These are phyloP conservation scores for Notodonta dromedarius DNA, from an alignment of 2,888 invertebrate species.

Conservation along the genomic window DNA sequence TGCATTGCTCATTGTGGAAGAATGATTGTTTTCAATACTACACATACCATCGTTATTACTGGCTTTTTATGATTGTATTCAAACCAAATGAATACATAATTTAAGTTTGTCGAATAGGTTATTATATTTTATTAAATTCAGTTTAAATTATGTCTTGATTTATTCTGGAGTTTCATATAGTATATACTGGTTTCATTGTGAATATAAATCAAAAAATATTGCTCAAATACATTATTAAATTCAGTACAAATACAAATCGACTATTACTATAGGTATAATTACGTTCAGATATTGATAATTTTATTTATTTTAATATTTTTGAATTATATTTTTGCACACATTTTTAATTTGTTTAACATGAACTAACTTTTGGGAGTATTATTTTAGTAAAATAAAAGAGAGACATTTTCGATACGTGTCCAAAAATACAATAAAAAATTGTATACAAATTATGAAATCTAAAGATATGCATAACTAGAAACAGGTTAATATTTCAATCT, in stretches of 20 bases:
- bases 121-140: too few relatives aligned
- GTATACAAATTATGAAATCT: constrained; percentile 70
- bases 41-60: too few relatives aligned
- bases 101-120: too few relatives aligned
- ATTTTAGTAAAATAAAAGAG: background rate
- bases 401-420: constrained; percentile 12
- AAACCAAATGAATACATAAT: constrained; percentile 7
- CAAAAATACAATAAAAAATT: constrained; percentile 46
- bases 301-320: constrained; percentile 39
- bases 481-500: constrained; percentile 78
- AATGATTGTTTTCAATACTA: too few relatives aligned
- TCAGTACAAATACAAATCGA: constrained; percentile 58
- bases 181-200: too few relatives aligned
- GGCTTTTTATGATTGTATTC: too few relatives aligned
- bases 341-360: background rate
- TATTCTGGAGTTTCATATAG: background rate
- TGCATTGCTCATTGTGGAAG: too few relatives aligned
- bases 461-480: constrained; percentile 82
- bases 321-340: constrained; percentile 53
- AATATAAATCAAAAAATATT: constrained; percentile 36
- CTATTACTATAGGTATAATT: constrained; percentile 56
- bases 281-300: constrained; percentile 55
- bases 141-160: background rate
- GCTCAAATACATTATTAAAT: constrained; percentile 53
- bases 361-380: background rate